Conservation (phyloP, 2,113 vertebrate genomes). For the Pantherophis guttatus region DNA sequence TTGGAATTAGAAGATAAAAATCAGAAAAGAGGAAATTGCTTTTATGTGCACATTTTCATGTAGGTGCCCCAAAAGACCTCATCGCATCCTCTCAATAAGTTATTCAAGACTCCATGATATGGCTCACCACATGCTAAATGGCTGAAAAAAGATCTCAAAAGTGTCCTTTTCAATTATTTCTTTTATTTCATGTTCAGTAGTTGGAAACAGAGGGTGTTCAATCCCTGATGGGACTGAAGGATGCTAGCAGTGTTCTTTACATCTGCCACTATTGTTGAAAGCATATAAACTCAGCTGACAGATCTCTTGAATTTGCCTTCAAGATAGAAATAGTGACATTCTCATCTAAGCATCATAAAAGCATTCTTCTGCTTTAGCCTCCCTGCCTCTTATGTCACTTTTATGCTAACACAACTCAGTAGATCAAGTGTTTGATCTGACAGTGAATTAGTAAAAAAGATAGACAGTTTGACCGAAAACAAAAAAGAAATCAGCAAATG, state of each 20-base stretch:
- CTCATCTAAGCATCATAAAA: constrained; percentile 32
- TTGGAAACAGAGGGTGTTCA: constrained; percentile 14
- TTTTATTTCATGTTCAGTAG: constrained; percentile 35
- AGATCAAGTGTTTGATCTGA: background rate
- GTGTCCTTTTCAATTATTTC: constrained; percentile 36
- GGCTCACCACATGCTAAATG: constrained; percentile 31
- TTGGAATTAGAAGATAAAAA: background rate
- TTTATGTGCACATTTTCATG: background rate
- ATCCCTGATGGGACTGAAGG: constrained; percentile 41
- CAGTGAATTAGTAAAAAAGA: background rate
- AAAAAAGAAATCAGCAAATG: background rate
- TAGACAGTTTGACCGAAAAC: background rate
- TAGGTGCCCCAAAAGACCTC: background rate
- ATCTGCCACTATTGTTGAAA: constrained; percentile 50
- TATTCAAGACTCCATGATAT: constrained; percentile 1
- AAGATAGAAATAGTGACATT: constrained; percentile 35
- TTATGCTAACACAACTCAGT: background rate
- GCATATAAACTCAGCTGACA: constrained; percentile 45
- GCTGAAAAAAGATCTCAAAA: constrained; percentile 27
- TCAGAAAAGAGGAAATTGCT: background rate
- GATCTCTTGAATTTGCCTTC: constrained; percentile 45
- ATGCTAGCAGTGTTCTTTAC: constrained; percentile 42
- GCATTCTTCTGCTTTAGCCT: background rate
- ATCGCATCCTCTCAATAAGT: background rate
- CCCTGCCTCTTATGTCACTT: background rate